Base-by-base conservation (phyloP, 2,888 invertebrate genomes). In the Heliconius sara region DNA sequence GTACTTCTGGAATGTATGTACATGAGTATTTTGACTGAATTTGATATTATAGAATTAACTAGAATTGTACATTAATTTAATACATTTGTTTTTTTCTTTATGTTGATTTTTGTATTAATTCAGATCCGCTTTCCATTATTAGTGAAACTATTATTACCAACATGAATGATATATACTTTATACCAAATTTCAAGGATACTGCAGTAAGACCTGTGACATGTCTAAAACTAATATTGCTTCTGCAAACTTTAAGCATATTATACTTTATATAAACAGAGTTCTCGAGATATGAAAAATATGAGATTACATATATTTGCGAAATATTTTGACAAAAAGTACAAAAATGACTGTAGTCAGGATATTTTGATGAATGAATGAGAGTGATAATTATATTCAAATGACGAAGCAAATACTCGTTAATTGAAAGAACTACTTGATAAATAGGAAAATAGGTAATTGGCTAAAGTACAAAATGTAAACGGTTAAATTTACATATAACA, bases 1-100 rank as follows among this genome's bases (percentile, higher is more conserved):
- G 7, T n/a, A 70, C 25, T 43, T 39, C 12, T 13, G 22, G 22
- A 13, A 68, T 12, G 34, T 67, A 68, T 22, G 60, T 10, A 60
- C 60, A 39, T 68, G 22, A 67, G 2, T 43, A 68, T 39, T 68
- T 68, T 27, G 39, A 68, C n/a, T 68, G 68, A 68, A n/a, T 68
- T 67, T 39, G 22, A 67, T n/a, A 66, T 19, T 16, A 34, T 66
- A 39, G 10, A 34, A 13, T 47, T 47, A 47, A 47, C 13, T 47
- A 47, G 10, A 13, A 47, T 47, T 47, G 43, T 47, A 47, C 13
- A 39, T 39, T 39, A 10, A 39, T 10, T 39, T 39, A 47, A 47
- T 13, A 47, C 13, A 4, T 47, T 47, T 13, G 0, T 13, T 47
- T 43, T 22, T 7, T 34, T 39, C 34, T 39, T 39, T 39, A 30